Conservation (phyloP, 2,888 invertebrate genomes). For the Lottia gigantea region DNA sequence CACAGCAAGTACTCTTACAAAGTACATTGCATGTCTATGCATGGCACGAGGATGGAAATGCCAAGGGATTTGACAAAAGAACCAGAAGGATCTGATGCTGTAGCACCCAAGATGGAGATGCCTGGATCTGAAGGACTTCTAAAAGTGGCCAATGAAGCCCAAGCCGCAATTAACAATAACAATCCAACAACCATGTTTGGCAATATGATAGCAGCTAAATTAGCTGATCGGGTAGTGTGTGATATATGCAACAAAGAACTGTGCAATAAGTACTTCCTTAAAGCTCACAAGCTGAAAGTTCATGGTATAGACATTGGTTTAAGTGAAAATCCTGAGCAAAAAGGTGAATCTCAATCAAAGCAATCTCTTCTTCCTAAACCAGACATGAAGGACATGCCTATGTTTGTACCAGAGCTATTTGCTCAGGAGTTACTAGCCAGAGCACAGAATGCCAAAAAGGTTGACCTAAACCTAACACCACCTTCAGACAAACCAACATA, state of each 20-base stretch:
- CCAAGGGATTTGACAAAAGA: conserved; percentile 23
- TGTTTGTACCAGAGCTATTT: conserved; percentile 32
- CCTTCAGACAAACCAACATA: conserved; percentile 46
- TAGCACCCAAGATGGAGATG: conserved; percentile 28
- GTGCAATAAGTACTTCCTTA: conserved; percentile 99
- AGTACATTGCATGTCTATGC: conserved; percentile 61
- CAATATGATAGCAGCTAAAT: conserved; percentile 67
- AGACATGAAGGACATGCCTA: conserved; percentile 32
- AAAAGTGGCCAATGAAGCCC: conserved; percentile 32
- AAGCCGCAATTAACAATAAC: conserved; percentile 17
- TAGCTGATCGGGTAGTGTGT: conserved; percentile 73
- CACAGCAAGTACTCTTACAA: conserved; percentile 83
- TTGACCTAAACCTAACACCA: conserved; percentile 27
- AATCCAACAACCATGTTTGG: conserved; percentile 60
- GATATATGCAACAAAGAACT: conserved; percentile 98
- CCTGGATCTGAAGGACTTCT: conserved; percentile 31
- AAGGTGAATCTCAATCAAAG: conserved; percentile 8
- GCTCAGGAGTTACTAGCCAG: conserved; percentile 33
- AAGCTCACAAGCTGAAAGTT: conserved; percentile 99
- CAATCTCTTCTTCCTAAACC: conserved; percentile 28
- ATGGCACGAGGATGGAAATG: conserved; percentile 54
- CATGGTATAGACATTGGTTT: conserved; percentile 71
- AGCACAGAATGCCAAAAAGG: conserved; percentile 29
- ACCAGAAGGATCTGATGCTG: conserved; percentile 17
- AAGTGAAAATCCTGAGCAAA: conserved; percentile 13